Conservation (phyloP, 1,140 invertebrate genomes). For the Elymnias hypermnestra region DNA sequence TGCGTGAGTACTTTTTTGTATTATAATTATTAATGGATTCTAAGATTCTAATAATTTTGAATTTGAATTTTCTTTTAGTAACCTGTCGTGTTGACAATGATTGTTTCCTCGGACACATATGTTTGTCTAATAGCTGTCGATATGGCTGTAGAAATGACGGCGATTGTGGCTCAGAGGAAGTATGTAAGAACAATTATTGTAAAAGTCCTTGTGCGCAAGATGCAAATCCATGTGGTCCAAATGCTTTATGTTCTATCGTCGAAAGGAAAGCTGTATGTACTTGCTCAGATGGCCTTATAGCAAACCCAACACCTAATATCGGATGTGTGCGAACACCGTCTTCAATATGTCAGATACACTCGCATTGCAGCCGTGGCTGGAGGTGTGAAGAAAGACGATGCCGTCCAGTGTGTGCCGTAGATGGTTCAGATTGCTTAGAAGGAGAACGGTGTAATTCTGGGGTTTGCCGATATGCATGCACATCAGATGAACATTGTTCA, state of each 20-base stretch:
- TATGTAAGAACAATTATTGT: slow-evolving; percentile 87
- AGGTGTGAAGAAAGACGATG: slow-evolving; percentile 85
- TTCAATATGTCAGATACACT: slow-evolving; percentile 82
- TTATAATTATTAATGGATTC: no score
- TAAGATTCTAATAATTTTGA: no score
- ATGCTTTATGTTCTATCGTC: slow-evolving; percentile 86
- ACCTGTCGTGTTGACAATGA: slow-evolving; percentile 93
- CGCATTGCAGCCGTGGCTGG: slow-evolving; percentile 82
- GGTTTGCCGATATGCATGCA: slow-evolving; percentile 86
- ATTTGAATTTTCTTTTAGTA: slow-evolving; percentile 74
- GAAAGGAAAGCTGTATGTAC: slow-evolving; percentile 90
- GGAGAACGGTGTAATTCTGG: slow-evolving; percentile 87
- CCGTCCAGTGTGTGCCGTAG: slow-evolving; percentile 84
- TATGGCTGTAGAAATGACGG: slow-evolving; percentile 91
- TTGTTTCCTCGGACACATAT: slow-evolving; percentile 93
- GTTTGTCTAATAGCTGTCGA: slow-evolving; percentile 88
- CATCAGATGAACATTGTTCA: slow-evolving; percentile 84
- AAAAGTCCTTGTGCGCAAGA: slow-evolving; percentile 83
- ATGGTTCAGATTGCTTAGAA: slow-evolving; percentile 84
- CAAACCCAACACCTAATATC: slow-evolving; percentile 88
- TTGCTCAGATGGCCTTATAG: slow-evolving; percentile 86
- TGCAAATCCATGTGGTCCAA: slow-evolving; percentile 87
- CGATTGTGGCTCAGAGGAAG: slow-evolving; percentile 89
- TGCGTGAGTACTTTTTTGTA: slow-evolving; percentile 78
- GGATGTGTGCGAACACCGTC: slow-evolving; percentile 88